Evolutionary conservation across 2,797 vertebrate genomes (phyloP), one percentile per base, ranked within the genome.

Genomic region (Onychomys leucogaster): DNA sequence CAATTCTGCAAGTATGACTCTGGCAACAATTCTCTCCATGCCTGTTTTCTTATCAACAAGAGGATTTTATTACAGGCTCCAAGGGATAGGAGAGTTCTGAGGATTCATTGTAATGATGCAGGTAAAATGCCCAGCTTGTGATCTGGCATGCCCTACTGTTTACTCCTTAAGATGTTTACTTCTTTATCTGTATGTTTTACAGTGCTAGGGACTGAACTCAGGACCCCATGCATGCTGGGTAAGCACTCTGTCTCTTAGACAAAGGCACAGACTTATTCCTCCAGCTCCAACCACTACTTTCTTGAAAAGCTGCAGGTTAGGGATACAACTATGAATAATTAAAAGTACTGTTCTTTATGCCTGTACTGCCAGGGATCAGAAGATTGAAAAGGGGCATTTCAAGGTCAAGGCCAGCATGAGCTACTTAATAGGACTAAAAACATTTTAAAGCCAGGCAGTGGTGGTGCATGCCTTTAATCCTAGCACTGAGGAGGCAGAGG

Each of bases 1-100:
- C 37, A 29, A 81, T 85, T 52, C 85, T 57, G 41, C 59, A 82
- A 52, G n/a, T 49, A 29, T 89, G 84, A 69, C 29, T 71, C 21
- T 78, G 67, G 52, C n/a, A 82, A 43, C 43, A 34, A 23, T 89
- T 25, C 61, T 16, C 2, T 59, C 10, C 34, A 25, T 84, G 34
- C 49, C 55, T 80, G 59, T 78, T 82, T 91, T 89, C 71, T 87
- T 69, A 82, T 43, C 59, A 88, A 55, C 71, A 49, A 86, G 75
- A 71, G 61, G 89, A 5, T 34, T 89, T 92, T 37, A 89, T 67
- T 46, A 46, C 27, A 49, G 65, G 34, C 7, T 57, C 13, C 34
- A 14, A 6, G 21, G 17, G 37, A 67, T 19, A 84, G 65, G 49
- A 34, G 14, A 76, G 27, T 85, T 85, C 43, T 93, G 90, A 80